phyloP scores from a whole-genome alignment of 2,888 invertebrate genomes.

The Diabrotica balteata region DNA sequence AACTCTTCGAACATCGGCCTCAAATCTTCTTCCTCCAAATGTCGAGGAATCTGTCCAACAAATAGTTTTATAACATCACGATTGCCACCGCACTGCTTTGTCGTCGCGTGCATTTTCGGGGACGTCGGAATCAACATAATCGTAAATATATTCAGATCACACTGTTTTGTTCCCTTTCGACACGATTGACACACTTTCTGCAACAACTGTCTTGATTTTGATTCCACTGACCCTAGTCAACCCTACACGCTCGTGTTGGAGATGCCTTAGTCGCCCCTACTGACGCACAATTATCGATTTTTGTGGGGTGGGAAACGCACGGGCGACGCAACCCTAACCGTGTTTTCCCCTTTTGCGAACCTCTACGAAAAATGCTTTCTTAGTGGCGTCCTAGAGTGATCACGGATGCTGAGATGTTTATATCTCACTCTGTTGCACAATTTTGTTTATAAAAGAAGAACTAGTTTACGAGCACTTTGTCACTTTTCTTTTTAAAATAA shows the following conservation, averaged over 20 bases:
- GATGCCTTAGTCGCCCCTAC: conserved; percentile 9
- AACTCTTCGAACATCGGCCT: conserved; percentile 92
- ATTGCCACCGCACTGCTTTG: conserved; percentile 37
- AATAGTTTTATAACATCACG: conserved; percentile 80
- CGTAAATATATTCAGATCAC: neutral
- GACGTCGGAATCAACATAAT: conserved; percentile 60
- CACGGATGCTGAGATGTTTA: conserved; percentile 3
- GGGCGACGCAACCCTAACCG: conserved; percentile 22
- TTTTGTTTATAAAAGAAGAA: neutral
- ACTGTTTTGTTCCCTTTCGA: too few relatives aligned
- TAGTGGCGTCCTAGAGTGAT: conserved; percentile 1
- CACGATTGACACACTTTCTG: too few relatives aligned
- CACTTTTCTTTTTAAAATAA: too few relatives aligned
- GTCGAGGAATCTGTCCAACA: conserved; percentile 91
- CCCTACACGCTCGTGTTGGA: neutral
- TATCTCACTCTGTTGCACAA: conserved; percentile 17
- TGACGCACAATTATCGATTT: conserved; percentile 28
- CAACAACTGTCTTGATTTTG: too few relatives aligned
- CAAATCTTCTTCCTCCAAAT: conserved; percentile 85
- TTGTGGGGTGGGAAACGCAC: conserved; percentile 4
- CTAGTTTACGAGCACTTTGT: too few relatives aligned
- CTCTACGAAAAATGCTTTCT: conserved; percentile 14
- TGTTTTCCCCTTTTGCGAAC: conserved; percentile 21
- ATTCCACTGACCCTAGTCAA: neutral
- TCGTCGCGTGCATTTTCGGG: conserved; percentile 50